These are phyloP conservation scores for Zaprionus capensis DNA, from an alignment of 1,140 invertebrate genomes.

Conservation along the genomic window DNA sequence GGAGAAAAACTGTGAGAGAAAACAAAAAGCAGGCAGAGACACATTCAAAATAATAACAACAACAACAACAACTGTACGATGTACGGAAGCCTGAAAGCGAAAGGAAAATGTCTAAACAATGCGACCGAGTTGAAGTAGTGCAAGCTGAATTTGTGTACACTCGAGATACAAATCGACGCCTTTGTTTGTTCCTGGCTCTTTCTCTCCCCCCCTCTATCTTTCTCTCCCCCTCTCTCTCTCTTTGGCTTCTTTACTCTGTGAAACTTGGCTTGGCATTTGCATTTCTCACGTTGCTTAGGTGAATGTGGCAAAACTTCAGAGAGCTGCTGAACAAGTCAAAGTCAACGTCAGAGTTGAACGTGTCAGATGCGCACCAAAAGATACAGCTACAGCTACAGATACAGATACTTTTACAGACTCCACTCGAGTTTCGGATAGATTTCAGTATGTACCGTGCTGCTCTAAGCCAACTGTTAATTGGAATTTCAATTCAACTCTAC, in stretches of 20 bases:
- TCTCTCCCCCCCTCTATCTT: not conserved
- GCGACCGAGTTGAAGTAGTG: constrained; percentile 9
- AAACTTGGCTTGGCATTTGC: constrained; percentile 60
- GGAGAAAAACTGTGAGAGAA: not conserved
- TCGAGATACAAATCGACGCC: constrained; percentile 60
- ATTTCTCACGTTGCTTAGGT: constrained; percentile 72
- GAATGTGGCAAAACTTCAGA: constrained; percentile 41
- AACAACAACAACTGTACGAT: constrained; percentile 1
- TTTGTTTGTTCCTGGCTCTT: constrained; percentile 70
- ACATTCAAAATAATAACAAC: not conserved
- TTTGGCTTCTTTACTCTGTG: not conserved
- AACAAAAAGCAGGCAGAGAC: constrained; percentile 1
- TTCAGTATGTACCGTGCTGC: constrained; percentile 24
- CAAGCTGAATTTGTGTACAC: constrained; percentile 43
- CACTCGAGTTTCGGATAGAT: constrained; percentile 50
- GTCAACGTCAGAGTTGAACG: constrained; percentile 59
- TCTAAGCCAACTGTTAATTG: constrained; percentile 63
- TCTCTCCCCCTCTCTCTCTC: not conserved
- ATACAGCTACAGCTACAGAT: constrained; percentile 22
- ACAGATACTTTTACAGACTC: constrained; percentile 17
- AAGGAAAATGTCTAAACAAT: constrained; percentile 43
- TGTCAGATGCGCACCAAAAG: constrained; percentile 39
- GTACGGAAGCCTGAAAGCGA: constrained; percentile 16
- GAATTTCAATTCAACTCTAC: constrained; percentile 57
- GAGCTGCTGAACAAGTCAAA: constrained; percentile 35